Evolutionary conservation across 1,140 invertebrate genomes (phyloP).

Genomic region (Lepidurus apus): DNA sequence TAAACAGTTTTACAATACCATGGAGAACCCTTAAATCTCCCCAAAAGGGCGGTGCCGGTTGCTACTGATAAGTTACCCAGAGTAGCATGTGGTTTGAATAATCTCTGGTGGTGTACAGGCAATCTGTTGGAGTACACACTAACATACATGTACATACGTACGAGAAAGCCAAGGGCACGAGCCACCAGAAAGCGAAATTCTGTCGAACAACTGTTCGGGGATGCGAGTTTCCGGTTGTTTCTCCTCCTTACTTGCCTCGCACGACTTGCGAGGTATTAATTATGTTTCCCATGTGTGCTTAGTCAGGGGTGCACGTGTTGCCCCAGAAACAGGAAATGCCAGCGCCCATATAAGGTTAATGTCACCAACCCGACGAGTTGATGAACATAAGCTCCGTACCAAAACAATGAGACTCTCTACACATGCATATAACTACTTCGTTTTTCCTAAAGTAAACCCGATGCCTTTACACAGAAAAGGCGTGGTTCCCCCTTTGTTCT

Average conservation of each 20-base stretch:
- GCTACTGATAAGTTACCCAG: neutral
- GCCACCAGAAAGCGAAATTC: neutral
- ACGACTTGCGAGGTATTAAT: conserved; percentile 11
- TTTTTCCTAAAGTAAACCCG: neutral
- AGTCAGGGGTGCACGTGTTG: conserved; percentile 17
- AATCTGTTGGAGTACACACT: conserved; percentile 10
- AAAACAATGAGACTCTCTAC: neutral
- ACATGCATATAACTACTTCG: conserved; percentile 5
- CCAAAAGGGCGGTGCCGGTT: neutral
- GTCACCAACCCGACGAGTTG: conserved; percentile 13
- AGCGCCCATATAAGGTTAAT: neutral
- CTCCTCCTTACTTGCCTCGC: neutral
- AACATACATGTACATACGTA: neutral
- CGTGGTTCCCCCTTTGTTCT: neutral
- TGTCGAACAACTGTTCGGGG: conserved; percentile 3
- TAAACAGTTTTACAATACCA: too few relatives aligned
- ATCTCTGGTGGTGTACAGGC: neutral
- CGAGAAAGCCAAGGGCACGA: neutral
- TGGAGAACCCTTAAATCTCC: too few relatives aligned
- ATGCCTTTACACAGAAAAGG: neutral
- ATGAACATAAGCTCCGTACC: neutral
- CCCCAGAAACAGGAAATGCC: conserved; percentile 18
- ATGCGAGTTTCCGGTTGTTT: neutral
- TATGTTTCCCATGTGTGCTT: conserved; percentile 3
- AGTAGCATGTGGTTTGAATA: conserved; percentile 15